A percentile compares a stretch with the other conserved stretches of the same genome.
These are phyloP conservation scores for Coranthus polyacanthus DNA, from an alignment of 2,797 vertebrate genomes.

Conservation along the genomic window DNA sequence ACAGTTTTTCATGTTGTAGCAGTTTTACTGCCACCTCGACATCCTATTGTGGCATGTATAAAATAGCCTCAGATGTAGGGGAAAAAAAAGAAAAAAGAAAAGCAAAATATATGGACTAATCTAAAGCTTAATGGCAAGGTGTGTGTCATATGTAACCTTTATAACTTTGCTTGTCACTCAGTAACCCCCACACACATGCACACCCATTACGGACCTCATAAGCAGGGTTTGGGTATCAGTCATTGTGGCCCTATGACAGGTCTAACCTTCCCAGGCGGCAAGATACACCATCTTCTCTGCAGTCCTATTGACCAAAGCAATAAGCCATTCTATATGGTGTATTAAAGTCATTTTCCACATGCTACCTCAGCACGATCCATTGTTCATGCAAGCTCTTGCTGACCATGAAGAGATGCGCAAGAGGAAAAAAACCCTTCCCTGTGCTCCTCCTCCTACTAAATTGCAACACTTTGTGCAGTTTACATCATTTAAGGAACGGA, in stretches of 20 bases:
- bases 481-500: constrained; percentile 89
- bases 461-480: constrained; percentile 93
- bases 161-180: constrained; percentile 93
- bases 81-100: constrained; percentile 20
- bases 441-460: constrained; percentile 90
- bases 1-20: constrained; percentile 67
- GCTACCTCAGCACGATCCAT: constrained; percentile 99
- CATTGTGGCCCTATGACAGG: constrained; percentile 93
- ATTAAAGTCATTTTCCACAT: constrained; percentile 99
- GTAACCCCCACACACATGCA: constrained; percentile 35
- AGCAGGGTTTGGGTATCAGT: constrained; percentile 93
- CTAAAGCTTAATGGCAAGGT: constrained; percentile 92
- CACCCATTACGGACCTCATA: constrained; percentile 94
- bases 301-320: constrained; percentile 99
- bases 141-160: constrained; percentile 96
- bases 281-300: constrained; percentile 94
- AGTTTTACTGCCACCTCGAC: constrained; percentile 85
- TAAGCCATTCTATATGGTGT: constrained; percentile 99
- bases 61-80: constrained; percentile 87
- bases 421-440: constrained; percentile 28
- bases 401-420: constrained; percentile 86
- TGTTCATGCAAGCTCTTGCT: constrained; percentile 98
- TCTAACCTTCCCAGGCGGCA: constrained; percentile 99
- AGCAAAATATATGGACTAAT: constrained; percentile 89
- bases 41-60: constrained; percentile 85